phyloP scores from a whole-genome alignment of 2,888 invertebrate genomes.

The Pristionchus arcanus region DNA sequence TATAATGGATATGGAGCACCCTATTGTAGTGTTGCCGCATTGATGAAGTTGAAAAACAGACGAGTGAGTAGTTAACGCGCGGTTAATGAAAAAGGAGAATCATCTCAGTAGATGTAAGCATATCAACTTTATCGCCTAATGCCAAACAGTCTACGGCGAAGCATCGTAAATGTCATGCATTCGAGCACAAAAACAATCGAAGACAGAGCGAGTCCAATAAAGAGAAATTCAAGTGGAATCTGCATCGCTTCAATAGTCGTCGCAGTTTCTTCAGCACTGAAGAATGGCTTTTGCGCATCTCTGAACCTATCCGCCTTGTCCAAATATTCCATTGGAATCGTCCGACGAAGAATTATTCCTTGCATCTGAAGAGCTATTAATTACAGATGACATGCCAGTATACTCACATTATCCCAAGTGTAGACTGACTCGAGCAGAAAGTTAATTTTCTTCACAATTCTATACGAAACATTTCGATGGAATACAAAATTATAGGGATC shows the following conservation, averaged over 20 bases:
- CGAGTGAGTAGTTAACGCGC: too few species aligned
- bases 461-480: neutral
- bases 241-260: neutral
- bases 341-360: slow-evolving; percentile 1
- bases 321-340: neutral
- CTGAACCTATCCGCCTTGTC: neutral
- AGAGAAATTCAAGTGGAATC: slow-evolving; percentile 14
- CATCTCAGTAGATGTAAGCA: too few species aligned
- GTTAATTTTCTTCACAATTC: neutral
- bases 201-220: neutral
- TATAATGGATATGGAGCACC: too few species aligned
- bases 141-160: neutral
- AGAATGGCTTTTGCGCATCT: neutral
- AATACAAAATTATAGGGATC: neutral
- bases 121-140: neutral
- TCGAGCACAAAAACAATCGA: neutral
- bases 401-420: neutral
- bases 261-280: neutral
- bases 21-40: too few species aligned
- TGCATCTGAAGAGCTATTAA: neutral
- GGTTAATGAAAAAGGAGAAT: too few species aligned
- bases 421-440: neutral
- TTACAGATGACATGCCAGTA: neutral
- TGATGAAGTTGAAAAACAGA: too few species aligned
- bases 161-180: neutral